Conservation (phyloP, 2,797 vertebrate species). For the Anas capensis region DNA sequence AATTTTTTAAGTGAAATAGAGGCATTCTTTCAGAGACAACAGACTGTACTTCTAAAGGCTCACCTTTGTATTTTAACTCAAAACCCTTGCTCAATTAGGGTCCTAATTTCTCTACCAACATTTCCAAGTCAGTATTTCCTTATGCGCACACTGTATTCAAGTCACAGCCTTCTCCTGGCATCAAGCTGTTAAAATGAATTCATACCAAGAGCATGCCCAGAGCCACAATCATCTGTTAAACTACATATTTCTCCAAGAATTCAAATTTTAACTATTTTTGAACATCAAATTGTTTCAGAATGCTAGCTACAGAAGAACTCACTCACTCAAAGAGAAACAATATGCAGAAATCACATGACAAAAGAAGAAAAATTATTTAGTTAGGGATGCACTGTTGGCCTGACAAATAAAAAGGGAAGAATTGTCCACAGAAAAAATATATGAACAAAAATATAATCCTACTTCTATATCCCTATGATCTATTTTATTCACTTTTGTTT, state of each 20-base stretch:
- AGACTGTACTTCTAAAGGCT: not conserved
- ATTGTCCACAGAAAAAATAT: not conserved
- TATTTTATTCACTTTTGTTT: not conserved
- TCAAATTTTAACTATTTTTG: not conserved
- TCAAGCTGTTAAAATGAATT: not conserved
- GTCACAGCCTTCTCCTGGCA: not conserved
- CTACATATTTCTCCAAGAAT: not conserved
- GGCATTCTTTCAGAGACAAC: not conserved
- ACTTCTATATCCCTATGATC: not conserved
- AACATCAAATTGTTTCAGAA: not conserved
- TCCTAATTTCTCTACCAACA: not conserved
- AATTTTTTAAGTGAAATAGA: not conserved
- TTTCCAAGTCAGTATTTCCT: not conserved
- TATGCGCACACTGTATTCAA: not conserved
- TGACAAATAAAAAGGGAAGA: not conserved
- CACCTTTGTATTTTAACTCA: too few species aligned
- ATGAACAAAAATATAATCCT: not conserved
- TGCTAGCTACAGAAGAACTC: not conserved
- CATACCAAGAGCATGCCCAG: not conserved
- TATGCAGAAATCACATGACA: not conserved
- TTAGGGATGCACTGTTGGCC: not conserved
- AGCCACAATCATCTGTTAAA: not conserved
- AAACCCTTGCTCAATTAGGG: not conserved
- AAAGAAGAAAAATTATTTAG: not conserved
- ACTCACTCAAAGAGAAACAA: not conserved